Percentiles rank a stretch among this genome's conserved stretches.
Conservation (phyloP, 2,888 invertebrate genomes). For the Romanomermis culicivorax region DNA sequence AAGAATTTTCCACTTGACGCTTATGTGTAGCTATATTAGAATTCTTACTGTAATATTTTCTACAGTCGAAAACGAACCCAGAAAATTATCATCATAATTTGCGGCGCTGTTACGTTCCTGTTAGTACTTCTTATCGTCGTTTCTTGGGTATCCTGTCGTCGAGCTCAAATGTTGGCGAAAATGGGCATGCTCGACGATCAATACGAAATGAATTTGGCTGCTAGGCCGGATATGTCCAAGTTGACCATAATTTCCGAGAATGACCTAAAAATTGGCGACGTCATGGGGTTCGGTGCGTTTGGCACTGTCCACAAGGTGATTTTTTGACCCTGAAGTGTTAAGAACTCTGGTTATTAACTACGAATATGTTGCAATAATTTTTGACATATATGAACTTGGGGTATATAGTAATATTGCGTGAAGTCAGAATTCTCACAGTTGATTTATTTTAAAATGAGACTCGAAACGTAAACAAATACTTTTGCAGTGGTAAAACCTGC, state of each 20-base stretch:
- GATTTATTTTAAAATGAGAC: too few species aligned
- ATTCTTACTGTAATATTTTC: not conserved
- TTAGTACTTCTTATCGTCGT: slow-evolving; percentile 2
- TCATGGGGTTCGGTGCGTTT: slow-evolving; percentile 81
- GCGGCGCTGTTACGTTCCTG: not conserved
- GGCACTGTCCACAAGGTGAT: slow-evolving; percentile 66
- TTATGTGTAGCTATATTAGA: too few species aligned
- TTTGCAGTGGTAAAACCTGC: too few species aligned
- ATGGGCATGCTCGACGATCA: not conserved
- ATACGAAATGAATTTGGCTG: slow-evolving; percentile 5
- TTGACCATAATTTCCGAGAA: slow-evolving; percentile 77
- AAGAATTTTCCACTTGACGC: too few species aligned
- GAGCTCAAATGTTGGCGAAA: not conserved
- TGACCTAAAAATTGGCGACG: slow-evolving; percentile 69
- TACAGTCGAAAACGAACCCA: slow-evolving; percentile 1
- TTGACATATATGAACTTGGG: too few species aligned
- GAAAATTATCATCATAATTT: not conserved
- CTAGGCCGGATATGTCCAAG: slow-evolving; percentile 75
- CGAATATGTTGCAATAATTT: too few species aligned
- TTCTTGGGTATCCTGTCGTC: not conserved
- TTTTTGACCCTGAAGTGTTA: slow-evolving; percentile 1
- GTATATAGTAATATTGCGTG: too few species aligned
- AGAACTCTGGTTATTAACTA: not conserved
- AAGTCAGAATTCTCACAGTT: too few species aligned
- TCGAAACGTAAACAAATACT: too few species aligned